A percentile compares a stretch with the other conserved stretches of the same genome.
Evolutionary conservation across 2,888 invertebrate genomes (phyloP).

Genomic region (Troilus luridus): DNA sequence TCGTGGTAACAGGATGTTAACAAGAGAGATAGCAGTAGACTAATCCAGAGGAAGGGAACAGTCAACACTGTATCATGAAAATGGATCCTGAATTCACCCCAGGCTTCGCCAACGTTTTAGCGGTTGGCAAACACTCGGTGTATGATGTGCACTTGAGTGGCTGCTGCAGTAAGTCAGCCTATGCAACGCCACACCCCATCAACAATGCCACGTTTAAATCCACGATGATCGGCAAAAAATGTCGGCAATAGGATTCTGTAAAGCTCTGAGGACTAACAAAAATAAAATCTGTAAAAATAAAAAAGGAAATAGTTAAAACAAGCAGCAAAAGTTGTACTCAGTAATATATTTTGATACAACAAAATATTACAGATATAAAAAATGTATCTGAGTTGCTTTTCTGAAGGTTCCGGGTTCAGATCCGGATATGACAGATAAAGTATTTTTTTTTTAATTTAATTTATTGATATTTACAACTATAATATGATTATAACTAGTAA

Average conservation of each 20-base stretch:
- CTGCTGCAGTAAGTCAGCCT: background rate
- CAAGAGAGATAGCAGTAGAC: background rate
- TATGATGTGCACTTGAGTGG: constrained; percentile 11
- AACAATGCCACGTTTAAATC: background rate
- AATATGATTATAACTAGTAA: too few relatives aligned
- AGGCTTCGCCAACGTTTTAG: background rate
- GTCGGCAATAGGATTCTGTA: background rate
- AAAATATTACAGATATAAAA: too few relatives aligned
- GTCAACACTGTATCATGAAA: constrained; percentile 20
- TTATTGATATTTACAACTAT: too few relatives aligned
- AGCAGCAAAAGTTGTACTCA: too few relatives aligned
- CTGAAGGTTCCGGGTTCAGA: too few relatives aligned
- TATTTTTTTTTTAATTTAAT: too few relatives aligned
- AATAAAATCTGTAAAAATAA: too few relatives aligned
- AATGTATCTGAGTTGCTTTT: too few relatives aligned
- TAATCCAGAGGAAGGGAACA: background rate
- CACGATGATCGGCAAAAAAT: background rate
- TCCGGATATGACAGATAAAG: too few relatives aligned
- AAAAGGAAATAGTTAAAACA: too few relatives aligned
- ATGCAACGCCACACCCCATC: background rate
- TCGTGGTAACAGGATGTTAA: background rate
- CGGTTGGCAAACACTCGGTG: constrained; percentile 23
- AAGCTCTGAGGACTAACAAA: background rate
- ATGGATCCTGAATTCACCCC: background rate
- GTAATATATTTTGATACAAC: too few relatives aligned